Evolutionary conservation across 1,140 invertebrate genomes (phyloP).

Genomic region (Tetramorium alpestre): DNA sequence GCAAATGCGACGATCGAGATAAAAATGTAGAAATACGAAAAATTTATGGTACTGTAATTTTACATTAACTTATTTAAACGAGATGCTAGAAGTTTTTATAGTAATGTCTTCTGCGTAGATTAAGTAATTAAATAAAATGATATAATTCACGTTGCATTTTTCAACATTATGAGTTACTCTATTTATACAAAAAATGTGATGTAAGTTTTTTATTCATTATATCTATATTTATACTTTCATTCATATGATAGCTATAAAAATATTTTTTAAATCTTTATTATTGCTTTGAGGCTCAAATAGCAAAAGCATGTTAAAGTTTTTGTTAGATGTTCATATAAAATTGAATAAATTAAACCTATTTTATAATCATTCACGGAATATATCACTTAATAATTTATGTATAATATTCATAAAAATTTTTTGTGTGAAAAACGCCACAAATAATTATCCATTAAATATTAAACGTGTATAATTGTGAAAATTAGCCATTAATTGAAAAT

Average conservation of each 20-base stretch:
- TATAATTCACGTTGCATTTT: not conserved
- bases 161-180: not conserved
- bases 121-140: constrained; percentile 29
- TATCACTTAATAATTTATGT: not conserved
- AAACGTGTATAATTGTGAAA: not conserved
- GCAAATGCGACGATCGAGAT: not conserved
- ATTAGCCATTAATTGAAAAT: not conserved
- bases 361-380: not conserved
- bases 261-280: not conserved
- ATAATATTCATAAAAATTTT: not conserved
- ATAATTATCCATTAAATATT: not conserved
- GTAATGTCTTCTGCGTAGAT: not conserved
- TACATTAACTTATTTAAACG: constrained; percentile 43
- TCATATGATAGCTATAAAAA: not conserved
- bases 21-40: constrained; percentile 17
- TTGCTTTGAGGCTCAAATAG: not conserved
- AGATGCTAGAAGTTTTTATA: constrained; percentile 15
- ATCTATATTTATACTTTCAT: not conserved
- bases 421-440: not conserved
- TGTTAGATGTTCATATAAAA: not conserved
- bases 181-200: not conserved
- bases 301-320: not conserved
- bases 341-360: not conserved
- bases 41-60: constrained; percentile 26
- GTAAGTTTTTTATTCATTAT: not conserved